These are phyloP conservation scores for Isotomurus palustris DNA, from an alignment of 2,888 invertebrate species.

Conservation along the genomic window DNA sequence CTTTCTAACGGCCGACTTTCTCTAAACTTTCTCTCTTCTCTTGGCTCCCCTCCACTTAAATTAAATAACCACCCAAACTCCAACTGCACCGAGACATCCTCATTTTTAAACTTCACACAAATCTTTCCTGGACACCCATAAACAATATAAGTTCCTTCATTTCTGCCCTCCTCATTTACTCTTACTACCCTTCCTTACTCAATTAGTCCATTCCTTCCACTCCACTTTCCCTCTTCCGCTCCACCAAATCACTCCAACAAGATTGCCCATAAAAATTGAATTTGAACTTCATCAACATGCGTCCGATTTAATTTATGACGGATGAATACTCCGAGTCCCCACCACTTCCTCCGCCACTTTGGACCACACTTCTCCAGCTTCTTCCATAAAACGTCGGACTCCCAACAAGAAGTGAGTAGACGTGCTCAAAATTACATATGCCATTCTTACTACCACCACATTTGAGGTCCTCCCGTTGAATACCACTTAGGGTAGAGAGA, in stretches of 20 bases:
- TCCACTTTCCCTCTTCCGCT: no score
- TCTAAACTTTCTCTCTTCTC: background rate
- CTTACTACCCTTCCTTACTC: no score
- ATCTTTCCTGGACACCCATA: background rate
- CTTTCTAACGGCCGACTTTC: background rate
- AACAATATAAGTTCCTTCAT: background rate
- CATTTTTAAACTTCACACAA: background rate
- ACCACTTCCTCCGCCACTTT: background rate
- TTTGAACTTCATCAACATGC: constrained; percentile 19
- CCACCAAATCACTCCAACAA: no score
- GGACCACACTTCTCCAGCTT: background rate
- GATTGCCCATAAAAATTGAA: constrained; percentile 17
- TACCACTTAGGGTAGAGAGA: background rate
- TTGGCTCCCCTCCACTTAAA: constrained; percentile 10
- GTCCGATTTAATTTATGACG: constrained; percentile 21
- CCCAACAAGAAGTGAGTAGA: background rate
- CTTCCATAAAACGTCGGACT: background rate
- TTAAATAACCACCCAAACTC: constrained; percentile 2
- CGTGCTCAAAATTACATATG: background rate
- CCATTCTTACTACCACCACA: background rate
- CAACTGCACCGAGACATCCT: background rate
- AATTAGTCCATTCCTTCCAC: no score
- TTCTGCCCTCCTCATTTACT: background rate
- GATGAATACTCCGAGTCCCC: background rate
- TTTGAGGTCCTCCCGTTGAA: background rate